Conservation (phyloP, 2,797 vertebrate genomes). For the Typhlichthys eigenmanni region DNA sequence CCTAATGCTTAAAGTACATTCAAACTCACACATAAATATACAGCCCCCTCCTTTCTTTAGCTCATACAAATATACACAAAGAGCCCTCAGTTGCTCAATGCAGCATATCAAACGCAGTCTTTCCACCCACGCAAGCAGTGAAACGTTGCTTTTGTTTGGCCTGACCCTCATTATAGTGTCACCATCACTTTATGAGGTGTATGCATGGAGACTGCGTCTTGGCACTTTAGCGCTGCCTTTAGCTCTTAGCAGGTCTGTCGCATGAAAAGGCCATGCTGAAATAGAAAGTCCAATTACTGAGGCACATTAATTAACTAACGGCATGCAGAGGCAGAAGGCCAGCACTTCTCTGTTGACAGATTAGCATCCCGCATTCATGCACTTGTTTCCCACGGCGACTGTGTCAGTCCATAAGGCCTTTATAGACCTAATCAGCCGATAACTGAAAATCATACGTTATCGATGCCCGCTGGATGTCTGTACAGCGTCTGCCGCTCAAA, state of each 20-base stretch:
- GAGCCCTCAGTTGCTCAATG: background rate
- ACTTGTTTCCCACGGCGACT: conserved; percentile 1
- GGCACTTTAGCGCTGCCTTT: conserved; percentile 19
- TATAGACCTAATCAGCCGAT: background rate
- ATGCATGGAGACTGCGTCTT: conserved; percentile 9
- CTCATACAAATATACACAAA: background rate
- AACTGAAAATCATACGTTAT: background rate
- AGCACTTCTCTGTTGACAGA: conserved; percentile 46
- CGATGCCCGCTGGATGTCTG: background rate
- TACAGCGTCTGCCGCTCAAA: background rate
- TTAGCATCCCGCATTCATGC: conserved; percentile 23
- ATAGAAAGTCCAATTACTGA: conserved; percentile 49
- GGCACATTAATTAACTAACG: conserved; percentile 45
- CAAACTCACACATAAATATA: background rate
- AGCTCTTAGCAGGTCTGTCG: background rate
- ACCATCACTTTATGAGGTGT: background rate
- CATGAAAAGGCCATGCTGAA: conserved; percentile 35
- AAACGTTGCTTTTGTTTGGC: background rate
- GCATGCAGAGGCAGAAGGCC: conserved; percentile 34
- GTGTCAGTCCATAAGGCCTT: background rate
- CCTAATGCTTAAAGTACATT: background rate
- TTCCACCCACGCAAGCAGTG: background rate
- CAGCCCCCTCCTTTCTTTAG: background rate
- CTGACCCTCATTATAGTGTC: conserved; percentile 25
- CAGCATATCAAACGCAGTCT: conserved; percentile 9